A percentile compares a stretch with the other conserved stretches of the same genome.
phyloP scores from a whole-genome alignment of 23 tunicate genomes.

The Diplosoma virens region DNA sequence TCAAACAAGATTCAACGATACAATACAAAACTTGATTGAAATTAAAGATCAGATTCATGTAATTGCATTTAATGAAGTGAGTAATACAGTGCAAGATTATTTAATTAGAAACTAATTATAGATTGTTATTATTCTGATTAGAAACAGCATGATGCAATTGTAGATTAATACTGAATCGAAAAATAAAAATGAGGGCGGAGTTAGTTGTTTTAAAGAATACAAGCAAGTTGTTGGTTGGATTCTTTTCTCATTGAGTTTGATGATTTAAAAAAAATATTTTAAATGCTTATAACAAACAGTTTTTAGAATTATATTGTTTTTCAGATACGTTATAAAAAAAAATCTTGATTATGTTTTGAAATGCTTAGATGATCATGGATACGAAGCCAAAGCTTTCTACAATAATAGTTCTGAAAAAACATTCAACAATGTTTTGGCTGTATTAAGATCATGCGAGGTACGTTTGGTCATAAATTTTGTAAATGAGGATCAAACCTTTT shows the following conservation, averaged over 20 bases:
- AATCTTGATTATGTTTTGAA: neutral
- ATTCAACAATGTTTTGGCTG: constrained; percentile 32
- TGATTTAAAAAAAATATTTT: too few species aligned
- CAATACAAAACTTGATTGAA: neutral
- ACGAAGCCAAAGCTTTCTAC: constrained; percentile 13
- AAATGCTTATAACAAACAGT: neutral
- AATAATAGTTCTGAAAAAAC: constrained; percentile 17
- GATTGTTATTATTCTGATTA: too few species aligned
- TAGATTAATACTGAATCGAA: too few species aligned
- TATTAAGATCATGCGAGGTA: constrained; percentile 4
- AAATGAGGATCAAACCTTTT: too few species aligned
- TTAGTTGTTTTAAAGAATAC: too few species aligned
- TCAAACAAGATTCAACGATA: constrained; percentile 4
- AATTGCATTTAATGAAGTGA: constrained; percentile 48
- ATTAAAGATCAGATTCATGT: constrained; percentile 16
- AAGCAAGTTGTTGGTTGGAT: too few species aligned
- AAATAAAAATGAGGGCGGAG: too few species aligned
- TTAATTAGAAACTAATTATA: too few species aligned
- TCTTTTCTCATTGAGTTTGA: too few species aligned
- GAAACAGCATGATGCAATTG: too few species aligned
- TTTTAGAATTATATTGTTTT: neutral
- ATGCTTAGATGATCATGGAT: constrained; percentile 12
- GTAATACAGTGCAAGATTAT: neutral
- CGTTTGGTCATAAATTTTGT: too few species aligned
- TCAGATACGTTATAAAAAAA: constrained; percentile 26